A percentile compares a stretch with the other conserved stretches of the same genome.
phyloP scores from a whole-genome alignment of 2,888 invertebrate species.

The Ennomos erosarius region DNA sequence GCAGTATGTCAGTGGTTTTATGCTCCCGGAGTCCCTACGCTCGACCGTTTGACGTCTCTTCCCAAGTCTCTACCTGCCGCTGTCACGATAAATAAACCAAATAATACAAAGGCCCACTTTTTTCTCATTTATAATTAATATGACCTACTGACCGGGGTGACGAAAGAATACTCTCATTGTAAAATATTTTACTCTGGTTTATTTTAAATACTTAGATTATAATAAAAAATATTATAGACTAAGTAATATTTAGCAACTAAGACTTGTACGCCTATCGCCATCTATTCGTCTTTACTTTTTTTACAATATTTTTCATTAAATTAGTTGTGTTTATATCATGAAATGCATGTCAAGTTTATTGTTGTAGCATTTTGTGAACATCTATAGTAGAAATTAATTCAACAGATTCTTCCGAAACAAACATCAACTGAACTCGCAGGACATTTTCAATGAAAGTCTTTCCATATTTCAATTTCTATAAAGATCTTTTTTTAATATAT shows the following conservation, averaged over 20 bases:
- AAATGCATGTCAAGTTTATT: not conserved
- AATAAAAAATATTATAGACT: slow-evolving; percentile 80
- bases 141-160: slow-evolving; percentile 66
- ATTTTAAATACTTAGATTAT: slow-evolving; percentile 78
- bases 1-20: slow-evolving; percentile 41
- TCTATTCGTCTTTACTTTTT: slow-evolving; percentile 11
- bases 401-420: slow-evolving; percentile 6
- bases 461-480: slow-evolving; percentile 80
- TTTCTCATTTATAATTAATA: slow-evolving; percentile 46
- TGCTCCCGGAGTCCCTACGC: slow-evolving; percentile 14
- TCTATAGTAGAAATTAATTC: slow-evolving; percentile 6
- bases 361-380: not conserved
- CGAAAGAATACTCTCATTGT: slow-evolving; percentile 70
- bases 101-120: slow-evolving; percentile 44
- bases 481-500: slow-evolving; percentile 81
- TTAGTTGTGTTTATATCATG: slow-evolving; percentile 25
- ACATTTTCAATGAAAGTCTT: slow-evolving; percentile 76
- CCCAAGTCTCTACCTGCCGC: slow-evolving; percentile 37
- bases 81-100: slow-evolving; percentile 53
- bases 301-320: slow-evolving; percentile 35
- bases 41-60: slow-evolving; percentile 1
- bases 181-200: slow-evolving; percentile 81
- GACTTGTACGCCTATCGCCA: slow-evolving; percentile 49
- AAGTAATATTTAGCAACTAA: slow-evolving; percentile 70
- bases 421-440: slow-evolving; percentile 45